phyloP scores from a whole-genome alignment of 2,888 invertebrate genomes.

The Myopa tessellatipennis region DNA sequence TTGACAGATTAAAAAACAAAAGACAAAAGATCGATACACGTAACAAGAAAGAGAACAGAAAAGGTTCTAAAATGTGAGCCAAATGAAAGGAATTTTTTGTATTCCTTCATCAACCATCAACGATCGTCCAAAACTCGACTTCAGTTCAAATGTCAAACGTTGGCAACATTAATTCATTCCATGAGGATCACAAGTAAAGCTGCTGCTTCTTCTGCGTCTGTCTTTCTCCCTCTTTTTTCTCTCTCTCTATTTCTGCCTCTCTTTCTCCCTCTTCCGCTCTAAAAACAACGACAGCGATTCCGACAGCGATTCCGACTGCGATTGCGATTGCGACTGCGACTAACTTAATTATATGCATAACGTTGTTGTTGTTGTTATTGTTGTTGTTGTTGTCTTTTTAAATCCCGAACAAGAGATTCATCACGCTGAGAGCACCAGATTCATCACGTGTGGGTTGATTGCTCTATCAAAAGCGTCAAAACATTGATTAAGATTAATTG shows the following conservation, averaged over 20 bases:
- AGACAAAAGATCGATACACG: not conserved
- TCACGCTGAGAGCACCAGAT: not conserved
- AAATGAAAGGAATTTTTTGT: conserved; percentile 1
- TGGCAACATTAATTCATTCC: conserved; percentile 30
- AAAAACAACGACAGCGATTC: not conserved
- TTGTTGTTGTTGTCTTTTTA: not conserved
- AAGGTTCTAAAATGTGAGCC: not conserved
- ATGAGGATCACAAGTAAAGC: not conserved
- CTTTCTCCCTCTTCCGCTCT: not conserved
- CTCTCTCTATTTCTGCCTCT: not conserved
- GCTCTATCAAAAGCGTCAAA: conserved; percentile 23
- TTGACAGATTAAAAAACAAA: not conserved
- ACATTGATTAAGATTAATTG: conserved; percentile 37
- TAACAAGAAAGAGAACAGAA: not conserved
- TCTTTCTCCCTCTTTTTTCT: not conserved
- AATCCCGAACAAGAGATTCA: not conserved
- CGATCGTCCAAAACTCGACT: conserved; percentile 13
- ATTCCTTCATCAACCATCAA: not conserved
- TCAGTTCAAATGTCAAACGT: conserved; percentile 37
- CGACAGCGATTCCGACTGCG: not conserved
- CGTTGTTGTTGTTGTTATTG: not conserved
- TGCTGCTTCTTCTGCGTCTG: not conserved
- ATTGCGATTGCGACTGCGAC: not conserved
- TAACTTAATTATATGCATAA: conserved; percentile 35
- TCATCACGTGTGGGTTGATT: conserved; percentile 33